Base-by-base conservation (phyloP, 1,140 invertebrate genomes). In the Heliconius eleuchia region DNA sequence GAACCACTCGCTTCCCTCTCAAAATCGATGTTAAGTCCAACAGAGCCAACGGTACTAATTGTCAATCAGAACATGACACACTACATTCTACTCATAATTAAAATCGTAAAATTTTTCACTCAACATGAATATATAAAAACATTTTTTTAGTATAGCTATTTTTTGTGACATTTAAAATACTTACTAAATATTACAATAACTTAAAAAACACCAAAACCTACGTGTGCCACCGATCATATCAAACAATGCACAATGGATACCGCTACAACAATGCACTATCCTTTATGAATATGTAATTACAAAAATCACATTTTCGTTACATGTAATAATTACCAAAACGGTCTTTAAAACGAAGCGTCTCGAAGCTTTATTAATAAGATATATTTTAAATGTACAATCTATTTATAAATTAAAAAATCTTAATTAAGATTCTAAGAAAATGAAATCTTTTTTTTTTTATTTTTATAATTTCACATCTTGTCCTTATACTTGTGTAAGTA, bases 201-300 rank as follows among this genome's bases (percentile, higher is more conserved):
- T 71, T 70, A 19, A 19, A 79, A 86, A 85, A 77, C 78, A 84
- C 76, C 78, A 85, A 88, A 87, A 85, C 82, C 74, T 74, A 73
- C 80, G 77, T 78, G 82, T 74, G 80, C 66, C 77, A 60, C 73
- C 74, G 79, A 81, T 82, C 60, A 82, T 83, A 79, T 85, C 79
- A 84, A 86, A 88, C 87, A 88, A 88, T 88, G 80, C 85, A 88
- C 87, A 88, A 88, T 88, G 87, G 84, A 83, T 86, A 83, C 84
- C 85, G 83, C 84, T 76, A 81, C 80, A 86, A 88, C 86, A 88
- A 88, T 88, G 85, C 81, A 83, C 79, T 82, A 82, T 83, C 82
- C 84, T 57, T 84, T 83, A 80, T 85, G 87, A 86, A 88, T 88
- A 88, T 85, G 13, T 66, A 66, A 66, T 66, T 27, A 66, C 16